These are phyloP conservation scores for Pseudococcus viburni DNA, from an alignment of 2,888 invertebrate genomes.

Conservation along the genomic window DNA sequence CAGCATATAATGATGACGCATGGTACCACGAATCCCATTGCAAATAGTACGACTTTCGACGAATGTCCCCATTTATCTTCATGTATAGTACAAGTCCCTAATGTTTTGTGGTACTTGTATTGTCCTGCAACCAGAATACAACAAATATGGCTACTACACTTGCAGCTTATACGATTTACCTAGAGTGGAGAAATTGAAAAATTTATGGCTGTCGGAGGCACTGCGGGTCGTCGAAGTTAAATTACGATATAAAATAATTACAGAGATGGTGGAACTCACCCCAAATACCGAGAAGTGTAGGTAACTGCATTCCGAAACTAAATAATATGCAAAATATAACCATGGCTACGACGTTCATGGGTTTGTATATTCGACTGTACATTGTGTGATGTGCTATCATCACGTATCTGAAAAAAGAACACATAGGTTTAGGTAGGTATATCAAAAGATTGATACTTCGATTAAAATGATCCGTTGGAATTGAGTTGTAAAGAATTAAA, in stretches of 20 bases:
- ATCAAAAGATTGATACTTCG: too few relatives aligned
- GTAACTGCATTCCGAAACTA: constrained; percentile 89
- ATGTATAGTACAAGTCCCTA: constrained; percentile 89
- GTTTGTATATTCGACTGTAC: constrained; percentile 86
- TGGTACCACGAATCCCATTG: constrained; percentile 88
- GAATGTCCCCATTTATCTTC: constrained; percentile 78
- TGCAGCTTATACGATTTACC: neutral
- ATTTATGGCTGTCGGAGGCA: neutral
- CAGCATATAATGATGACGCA: constrained; percentile 88
- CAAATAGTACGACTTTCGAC: constrained; percentile 86
- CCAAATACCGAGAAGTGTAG: constrained; percentile 88
- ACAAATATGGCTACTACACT: constrained; percentile 9
- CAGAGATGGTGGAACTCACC: constrained; percentile 74
- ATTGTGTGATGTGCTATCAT: constrained; percentile 90
- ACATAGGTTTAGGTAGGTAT: too few relatives aligned
- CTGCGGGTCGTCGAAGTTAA: neutral
- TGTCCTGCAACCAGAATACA: constrained; percentile 74
- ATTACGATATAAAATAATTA: neutral
- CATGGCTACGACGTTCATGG: constrained; percentile 86
- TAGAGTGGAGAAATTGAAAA: neutral
- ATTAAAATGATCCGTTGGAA: too few relatives aligned
- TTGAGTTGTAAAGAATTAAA: too few relatives aligned
- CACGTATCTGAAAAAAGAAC: constrained; percentile 81
- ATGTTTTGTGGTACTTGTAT: constrained; percentile 85
- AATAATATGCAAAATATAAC: constrained; percentile 90